Evolutionary conservation across 2,888 invertebrate species (phyloP).

Genomic region (Catocala fraxini): DNA sequence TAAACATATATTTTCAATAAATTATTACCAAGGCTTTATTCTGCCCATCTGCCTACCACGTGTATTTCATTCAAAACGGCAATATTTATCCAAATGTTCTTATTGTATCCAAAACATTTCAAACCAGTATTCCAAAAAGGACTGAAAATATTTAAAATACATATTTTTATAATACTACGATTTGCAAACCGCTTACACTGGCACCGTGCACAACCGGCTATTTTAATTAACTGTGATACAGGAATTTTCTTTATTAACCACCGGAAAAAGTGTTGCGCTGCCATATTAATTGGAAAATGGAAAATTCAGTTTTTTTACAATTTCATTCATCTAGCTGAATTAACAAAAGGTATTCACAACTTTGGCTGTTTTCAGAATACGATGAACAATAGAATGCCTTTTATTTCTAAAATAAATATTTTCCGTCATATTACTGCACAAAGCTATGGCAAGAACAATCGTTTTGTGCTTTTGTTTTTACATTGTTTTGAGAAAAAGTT

Average conservation of each 20-base stretch:
- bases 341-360: conserved; percentile 28
- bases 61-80: too few relatives aligned
- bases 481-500: neutral
- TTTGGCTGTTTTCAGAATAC: conserved; percentile 24
- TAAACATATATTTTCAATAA: too few relatives aligned
- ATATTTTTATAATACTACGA: too few relatives aligned
- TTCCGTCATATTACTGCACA: conserved; percentile 21
- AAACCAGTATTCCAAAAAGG: too few relatives aligned
- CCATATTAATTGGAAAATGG: conserved; percentile 63
- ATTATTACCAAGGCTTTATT: too few relatives aligned
- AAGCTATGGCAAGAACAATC: conserved; percentile 17
- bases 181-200: conserved; percentile 38
- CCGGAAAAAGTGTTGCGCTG: conserved; percentile 67
- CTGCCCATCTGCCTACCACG: too few relatives aligned
- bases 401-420: conserved; percentile 18
- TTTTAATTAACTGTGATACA: conserved; percentile 79
- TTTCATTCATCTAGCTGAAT: conserved; percentile 33
- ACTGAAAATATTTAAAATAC: too few relatives aligned
- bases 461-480: conserved; percentile 7
- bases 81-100: too few relatives aligned
- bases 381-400: conserved; percentile 19
- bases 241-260: conserved; percentile 74
- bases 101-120: too few relatives aligned
- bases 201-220: conserved; percentile 51
- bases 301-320: conserved; percentile 48